Conservation (phyloP, 2,113 vertebrate species). For the Axis porcinus region DNA sequence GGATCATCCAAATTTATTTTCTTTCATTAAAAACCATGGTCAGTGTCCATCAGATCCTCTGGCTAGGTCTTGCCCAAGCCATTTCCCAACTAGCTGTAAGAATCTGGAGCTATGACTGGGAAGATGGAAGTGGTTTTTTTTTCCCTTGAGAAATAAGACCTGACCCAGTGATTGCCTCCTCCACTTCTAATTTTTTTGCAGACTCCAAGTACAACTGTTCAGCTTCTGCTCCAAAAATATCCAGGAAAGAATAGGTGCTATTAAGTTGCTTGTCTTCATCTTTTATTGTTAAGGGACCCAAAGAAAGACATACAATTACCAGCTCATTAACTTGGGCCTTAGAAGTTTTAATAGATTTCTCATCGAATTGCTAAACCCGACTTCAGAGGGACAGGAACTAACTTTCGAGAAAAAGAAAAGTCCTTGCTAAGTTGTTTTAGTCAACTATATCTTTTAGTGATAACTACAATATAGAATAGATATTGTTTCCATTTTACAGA, state of each 20-base stretch:
- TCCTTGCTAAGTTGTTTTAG: background rate
- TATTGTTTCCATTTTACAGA: background rate
- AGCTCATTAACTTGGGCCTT: slow-evolving; percentile 26
- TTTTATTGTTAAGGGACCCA: background rate
- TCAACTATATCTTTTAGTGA: background rate
- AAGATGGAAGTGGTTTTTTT: background rate
- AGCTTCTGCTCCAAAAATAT: slow-evolving; percentile 47
- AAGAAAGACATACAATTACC: slow-evolving; percentile 41
- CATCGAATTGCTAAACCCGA: background rate
- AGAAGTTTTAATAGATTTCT: background rate
- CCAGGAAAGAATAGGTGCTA: slow-evolving; percentile 36
- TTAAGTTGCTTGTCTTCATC: slow-evolving; percentile 35
- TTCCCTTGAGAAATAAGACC: background rate
- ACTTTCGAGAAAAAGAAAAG: background rate
- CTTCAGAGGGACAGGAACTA: background rate
- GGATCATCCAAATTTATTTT: background rate
- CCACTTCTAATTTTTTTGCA: slow-evolving; percentile 4
- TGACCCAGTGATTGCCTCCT: background rate
- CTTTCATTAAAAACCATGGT: background rate
- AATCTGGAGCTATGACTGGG: background rate
- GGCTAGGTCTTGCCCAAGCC: background rate
- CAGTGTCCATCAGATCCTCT: background rate
- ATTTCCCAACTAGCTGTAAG: background rate
- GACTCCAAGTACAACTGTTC: slow-evolving; percentile 11
- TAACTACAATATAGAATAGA: background rate